Conservation (phyloP, 2,797 vertebrate species). For the Myiotriccus ornatus region DNA sequence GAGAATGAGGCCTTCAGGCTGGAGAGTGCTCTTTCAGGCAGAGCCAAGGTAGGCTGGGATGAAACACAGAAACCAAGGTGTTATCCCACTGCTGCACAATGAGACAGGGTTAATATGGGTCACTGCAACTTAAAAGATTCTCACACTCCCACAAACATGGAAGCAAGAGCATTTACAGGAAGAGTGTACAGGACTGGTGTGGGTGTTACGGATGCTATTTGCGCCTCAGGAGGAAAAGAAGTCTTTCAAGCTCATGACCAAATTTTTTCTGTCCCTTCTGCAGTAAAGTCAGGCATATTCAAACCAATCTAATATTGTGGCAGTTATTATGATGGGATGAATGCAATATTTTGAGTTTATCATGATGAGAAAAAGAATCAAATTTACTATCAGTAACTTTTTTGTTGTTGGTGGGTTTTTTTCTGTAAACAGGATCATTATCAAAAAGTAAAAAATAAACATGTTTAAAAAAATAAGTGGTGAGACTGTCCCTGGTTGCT, state of each 20-base stretch:
- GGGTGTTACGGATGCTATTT: not conserved
- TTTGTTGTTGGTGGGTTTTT: not conserved
- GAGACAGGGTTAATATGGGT: not conserved
- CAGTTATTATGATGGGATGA: conserved; percentile 17
- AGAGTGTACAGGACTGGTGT: not conserved
- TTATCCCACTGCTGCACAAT: not conserved
- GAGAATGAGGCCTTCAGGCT: not conserved
- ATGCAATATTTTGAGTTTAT: conserved; percentile 58
- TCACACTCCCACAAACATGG: not conserved
- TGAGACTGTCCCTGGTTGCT: not conserved
- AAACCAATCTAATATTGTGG: conserved; percentile 32
- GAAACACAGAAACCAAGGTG: not conserved
- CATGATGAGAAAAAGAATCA: conserved; percentile 16
- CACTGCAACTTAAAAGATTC: not conserved
- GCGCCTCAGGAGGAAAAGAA: not conserved
- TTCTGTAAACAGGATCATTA: not conserved
- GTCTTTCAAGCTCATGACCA: not conserved
- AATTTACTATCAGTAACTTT: not conserved
- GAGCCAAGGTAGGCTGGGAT: not conserved
- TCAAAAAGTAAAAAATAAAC: conserved; percentile 18
- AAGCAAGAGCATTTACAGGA: not conserved
- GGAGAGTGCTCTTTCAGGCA: not conserved
- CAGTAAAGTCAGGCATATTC: conserved; percentile 14
- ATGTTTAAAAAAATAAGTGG: not conserved
- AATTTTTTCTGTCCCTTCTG: not conserved